These are phyloP conservation scores for Ceratina australensis DNA, from an alignment of 1,140 invertebrate species.

Conservation along the genomic window DNA sequence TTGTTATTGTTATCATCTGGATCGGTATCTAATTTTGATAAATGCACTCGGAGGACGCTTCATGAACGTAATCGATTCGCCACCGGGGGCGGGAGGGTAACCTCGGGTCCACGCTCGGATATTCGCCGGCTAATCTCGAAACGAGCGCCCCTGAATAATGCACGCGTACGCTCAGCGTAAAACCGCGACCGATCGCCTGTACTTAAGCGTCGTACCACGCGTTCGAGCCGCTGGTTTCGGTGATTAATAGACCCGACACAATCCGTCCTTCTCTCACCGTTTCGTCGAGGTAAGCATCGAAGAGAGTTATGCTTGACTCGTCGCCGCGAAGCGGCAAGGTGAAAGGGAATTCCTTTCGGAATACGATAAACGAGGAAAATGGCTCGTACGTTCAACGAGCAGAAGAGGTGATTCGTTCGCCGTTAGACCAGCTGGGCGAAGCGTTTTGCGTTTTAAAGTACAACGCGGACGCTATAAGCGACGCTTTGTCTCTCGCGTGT, in stretches of 20 bases:
- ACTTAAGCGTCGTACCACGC: not conserved
- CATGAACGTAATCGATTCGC: slow-evolving; percentile 20
- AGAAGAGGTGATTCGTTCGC: not conserved
- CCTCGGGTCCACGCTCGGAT: not conserved
- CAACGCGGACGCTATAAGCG: slow-evolving; percentile 4
- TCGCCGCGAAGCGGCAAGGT: not conserved
- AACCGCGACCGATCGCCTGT: not conserved
- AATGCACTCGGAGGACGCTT: not conserved
- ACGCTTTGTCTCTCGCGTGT: slow-evolving; percentile 24
- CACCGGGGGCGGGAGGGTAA: not conserved
- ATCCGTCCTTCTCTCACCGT: slow-evolving; percentile 4
- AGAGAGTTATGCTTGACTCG: not conserved
- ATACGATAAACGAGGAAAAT: slow-evolving; percentile 3
- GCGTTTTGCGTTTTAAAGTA: slow-evolving; percentile 15
- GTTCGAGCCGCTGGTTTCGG: not conserved
- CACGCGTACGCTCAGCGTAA: slow-evolving; percentile 5
- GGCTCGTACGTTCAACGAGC: not conserved
- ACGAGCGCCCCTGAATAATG: slow-evolving; percentile 1
- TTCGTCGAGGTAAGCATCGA: not conserved
- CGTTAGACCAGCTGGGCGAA: not conserved
- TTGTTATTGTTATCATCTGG: slow-evolving; percentile 58
- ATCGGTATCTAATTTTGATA: slow-evolving; percentile 52
- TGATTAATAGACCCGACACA: slow-evolving; percentile 1
- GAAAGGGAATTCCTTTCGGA: not conserved
- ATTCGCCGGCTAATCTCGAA: slow-evolving; percentile 16